These are phyloP conservation scores for Toxotes chatareus DNA, from an alignment of 2,113 vertebrate species.

Conservation along the genomic window DNA sequence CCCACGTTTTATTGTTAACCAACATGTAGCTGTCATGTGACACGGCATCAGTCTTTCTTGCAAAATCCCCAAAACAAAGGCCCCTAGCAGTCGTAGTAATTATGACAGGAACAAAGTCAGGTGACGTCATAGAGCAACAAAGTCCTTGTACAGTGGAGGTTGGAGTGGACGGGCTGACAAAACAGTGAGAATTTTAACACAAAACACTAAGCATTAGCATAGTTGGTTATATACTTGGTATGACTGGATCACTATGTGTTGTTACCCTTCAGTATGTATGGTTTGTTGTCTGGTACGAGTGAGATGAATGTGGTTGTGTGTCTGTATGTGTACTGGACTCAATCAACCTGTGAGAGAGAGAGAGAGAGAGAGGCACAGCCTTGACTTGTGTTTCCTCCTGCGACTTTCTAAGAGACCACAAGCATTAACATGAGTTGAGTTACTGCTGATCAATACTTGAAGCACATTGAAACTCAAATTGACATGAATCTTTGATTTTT, in stretches of 20 bases:
- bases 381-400: slow-evolving; percentile 18
- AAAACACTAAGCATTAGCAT: not conserved
- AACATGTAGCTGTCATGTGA: too few species aligned
- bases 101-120: not conserved
- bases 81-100: not conserved
- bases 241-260: not conserved
- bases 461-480: slow-evolving; percentile 63
- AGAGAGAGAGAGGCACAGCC: slow-evolving; percentile 18
- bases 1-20: too few species aligned
- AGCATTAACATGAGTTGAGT: slow-evolving; percentile 40
- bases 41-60: not conserved
- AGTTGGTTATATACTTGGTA: not conserved
- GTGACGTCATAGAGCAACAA: not conserved
- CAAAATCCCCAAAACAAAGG: not conserved
- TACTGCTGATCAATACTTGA: slow-evolving; percentile 66
- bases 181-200: not conserved
- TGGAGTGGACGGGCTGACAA: not conserved
- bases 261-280: not conserved
- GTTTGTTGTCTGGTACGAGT: not conserved
- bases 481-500: slow-evolving; percentile 73
- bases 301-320: not conserved
- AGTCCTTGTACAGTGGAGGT: not conserved
- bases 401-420: slow-evolving; percentile 29
- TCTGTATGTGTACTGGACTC: slow-evolving; percentile 6
- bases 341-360: slow-evolving; percentile 5